These are phyloP conservation scores for Eudemis profundana DNA, from an alignment of 2,888 invertebrate genomes.

Conservation along the genomic window DNA sequence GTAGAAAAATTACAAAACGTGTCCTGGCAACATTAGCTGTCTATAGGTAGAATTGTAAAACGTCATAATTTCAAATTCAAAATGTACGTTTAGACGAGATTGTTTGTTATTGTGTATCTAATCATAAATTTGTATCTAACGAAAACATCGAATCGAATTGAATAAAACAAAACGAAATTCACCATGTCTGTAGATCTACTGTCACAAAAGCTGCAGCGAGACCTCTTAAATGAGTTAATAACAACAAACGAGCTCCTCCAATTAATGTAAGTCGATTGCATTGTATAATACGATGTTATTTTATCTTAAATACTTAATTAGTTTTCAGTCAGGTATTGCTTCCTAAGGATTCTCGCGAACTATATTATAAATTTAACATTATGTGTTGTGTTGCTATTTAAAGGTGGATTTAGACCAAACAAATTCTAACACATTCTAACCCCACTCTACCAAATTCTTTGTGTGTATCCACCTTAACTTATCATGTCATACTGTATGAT, in stretches of 20 bases:
- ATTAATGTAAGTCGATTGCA: slow-evolving; percentile 65
- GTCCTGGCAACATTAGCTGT: not conserved
- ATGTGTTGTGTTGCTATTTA: too few relatives aligned
- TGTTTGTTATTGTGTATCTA: not conserved
- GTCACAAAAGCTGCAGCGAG: slow-evolving; percentile 67
- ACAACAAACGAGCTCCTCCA: slow-evolving; percentile 70
- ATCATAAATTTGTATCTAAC: not conserved
- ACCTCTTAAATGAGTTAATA: slow-evolving; percentile 73
- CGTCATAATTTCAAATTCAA: slow-evolving; percentile 14
- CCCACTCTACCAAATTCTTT: too few relatives aligned
- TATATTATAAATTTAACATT: too few relatives aligned
- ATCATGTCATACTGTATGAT: too few relatives aligned
- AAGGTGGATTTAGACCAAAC: too few relatives aligned
- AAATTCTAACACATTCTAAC: too few relatives aligned
- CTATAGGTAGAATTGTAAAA: slow-evolving; percentile 1
- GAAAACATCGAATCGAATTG: too few relatives aligned
- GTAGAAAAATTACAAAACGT: not conserved
- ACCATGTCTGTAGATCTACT: slow-evolving; percentile 53
- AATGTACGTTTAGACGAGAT: slow-evolving; percentile 1
- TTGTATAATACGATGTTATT: not conserved
- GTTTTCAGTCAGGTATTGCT: not conserved
- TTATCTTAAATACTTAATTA: not conserved
- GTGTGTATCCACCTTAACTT: too few relatives aligned
- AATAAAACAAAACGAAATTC: not conserved
- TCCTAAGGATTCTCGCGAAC: not conserved